phyloP scores from a whole-genome alignment of 2,797 vertebrate genomes.

The Arctocebus calabarensis region DNA sequence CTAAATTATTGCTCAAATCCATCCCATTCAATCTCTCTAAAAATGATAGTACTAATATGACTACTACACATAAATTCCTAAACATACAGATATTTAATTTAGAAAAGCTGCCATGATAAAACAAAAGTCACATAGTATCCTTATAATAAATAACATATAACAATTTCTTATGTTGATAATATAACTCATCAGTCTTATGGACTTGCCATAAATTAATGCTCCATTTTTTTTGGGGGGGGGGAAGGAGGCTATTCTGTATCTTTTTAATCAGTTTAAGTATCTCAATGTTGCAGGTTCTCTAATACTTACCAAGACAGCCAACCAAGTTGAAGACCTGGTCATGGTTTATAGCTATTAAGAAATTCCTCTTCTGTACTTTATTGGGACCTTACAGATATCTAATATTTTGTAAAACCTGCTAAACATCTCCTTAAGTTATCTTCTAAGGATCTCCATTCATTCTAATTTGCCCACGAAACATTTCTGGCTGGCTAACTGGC shows the following conservation, averaged over 20 bases:
- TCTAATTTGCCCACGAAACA: not conserved
- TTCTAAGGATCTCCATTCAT: not conserved
- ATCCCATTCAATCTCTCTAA: not conserved
- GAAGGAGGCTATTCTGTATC: not conserved
- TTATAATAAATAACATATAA: not conserved
- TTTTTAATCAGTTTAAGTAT: not conserved
- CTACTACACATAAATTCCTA: not conserved
- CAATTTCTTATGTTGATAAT: not conserved
- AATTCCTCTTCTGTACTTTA: not conserved
- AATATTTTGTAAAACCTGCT: not conserved
- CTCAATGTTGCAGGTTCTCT: not conserved
- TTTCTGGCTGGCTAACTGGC: not conserved
- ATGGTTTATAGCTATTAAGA: not conserved
- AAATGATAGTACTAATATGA: not conserved
- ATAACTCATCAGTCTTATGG: not conserved
- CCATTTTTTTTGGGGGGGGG: not conserved
- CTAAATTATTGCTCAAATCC: not conserved
- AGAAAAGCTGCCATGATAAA: not conserved
- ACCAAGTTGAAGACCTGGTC: not conserved
- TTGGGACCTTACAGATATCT: not conserved
- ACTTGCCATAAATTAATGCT: not conserved
- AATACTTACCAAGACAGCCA: no score
- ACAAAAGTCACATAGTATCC: not conserved
- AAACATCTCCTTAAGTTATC: not conserved
- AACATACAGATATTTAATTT: not conserved